phyloP scores from a whole-genome alignment of 2,888 invertebrate genomes.

The Brassicogethes aeneus region DNA sequence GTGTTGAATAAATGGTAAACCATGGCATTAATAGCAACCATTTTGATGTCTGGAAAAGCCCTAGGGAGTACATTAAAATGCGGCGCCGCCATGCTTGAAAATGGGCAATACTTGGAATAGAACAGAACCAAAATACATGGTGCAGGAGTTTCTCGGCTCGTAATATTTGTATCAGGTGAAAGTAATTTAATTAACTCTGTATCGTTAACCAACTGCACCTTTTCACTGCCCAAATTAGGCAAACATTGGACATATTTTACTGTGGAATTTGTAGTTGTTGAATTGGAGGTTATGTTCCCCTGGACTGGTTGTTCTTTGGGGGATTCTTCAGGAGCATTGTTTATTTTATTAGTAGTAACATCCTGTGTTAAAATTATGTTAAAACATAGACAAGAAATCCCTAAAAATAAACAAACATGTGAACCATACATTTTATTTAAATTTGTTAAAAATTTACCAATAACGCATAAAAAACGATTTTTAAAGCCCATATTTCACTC shows the following conservation, averaged over 20 bases:
- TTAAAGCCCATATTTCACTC: no score
- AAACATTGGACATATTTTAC: constrained; percentile 34
- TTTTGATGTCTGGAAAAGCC: constrained; percentile 76
- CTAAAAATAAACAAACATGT: no score
- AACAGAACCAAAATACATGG: constrained; percentile 76
- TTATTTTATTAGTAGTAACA: no score
- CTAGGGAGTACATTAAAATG: constrained; percentile 84
- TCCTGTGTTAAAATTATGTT: no score
- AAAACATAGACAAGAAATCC: no score
- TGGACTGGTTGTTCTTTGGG: no score
- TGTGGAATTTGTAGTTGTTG: constrained; percentile 14
- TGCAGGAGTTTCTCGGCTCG: constrained; percentile 51
- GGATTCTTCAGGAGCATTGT: no score
- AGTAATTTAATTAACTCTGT: constrained; percentile 59
- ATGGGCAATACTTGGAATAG: constrained; percentile 83
- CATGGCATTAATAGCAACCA: constrained; percentile 85
- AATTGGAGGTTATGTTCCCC: no score
- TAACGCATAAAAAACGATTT: no score
- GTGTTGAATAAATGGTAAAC: constrained; percentile 78
- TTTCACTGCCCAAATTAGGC: constrained; percentile 27
- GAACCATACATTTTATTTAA: no score
- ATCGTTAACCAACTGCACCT: constrained; percentile 61
- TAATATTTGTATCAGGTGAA: constrained; percentile 54
- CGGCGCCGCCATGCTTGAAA: constrained; percentile 83
- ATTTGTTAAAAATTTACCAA: no score